Percentiles rank a stretch among this genome's conserved stretches.
Evolutionary conservation across 2,888 invertebrate species (phyloP).

Genomic region (Pherbina coryleti): DNA sequence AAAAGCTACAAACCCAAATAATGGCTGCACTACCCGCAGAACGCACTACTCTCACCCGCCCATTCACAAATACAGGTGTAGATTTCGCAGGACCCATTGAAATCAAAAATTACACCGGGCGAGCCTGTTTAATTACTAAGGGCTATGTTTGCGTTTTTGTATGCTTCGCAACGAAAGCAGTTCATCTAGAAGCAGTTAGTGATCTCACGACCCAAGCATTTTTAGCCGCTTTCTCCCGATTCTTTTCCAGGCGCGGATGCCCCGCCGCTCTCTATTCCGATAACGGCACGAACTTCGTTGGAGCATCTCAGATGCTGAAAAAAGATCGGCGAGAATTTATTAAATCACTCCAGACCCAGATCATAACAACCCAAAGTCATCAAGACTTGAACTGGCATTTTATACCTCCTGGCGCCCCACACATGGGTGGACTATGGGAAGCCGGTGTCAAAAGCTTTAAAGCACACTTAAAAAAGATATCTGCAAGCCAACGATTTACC

Average conservation of each 20-base stretch:
- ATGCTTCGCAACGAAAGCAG: conserved; percentile 41
- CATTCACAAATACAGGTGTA: background rate
- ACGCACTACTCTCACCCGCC: no score
- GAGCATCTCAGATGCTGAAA: conserved; percentile 24
- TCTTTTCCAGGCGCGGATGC: conserved; percentile 7
- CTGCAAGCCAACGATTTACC: conserved; percentile 23
- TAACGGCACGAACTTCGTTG: conserved; percentile 42
- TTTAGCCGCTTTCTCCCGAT: no score
- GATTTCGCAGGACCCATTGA: conserved; percentile 32
- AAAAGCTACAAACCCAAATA: no score
- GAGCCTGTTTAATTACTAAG: conserved; percentile 4
- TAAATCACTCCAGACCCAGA: background rate
- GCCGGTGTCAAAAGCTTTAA: no score
- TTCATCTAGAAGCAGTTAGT: conserved; percentile 10
- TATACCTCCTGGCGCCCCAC: conserved; percentile 11
- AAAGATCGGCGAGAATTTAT: conserved; percentile 23
- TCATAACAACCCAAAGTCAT: no score
- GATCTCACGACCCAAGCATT: background rate
- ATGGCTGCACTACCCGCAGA: no score
- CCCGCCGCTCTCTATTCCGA: conserved; percentile 36
- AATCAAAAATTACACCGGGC: conserved; percentile 1
- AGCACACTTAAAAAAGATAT: conserved; percentile 28
- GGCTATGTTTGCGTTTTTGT: conserved; percentile 37
- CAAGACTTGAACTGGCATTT: conserved; percentile 40
- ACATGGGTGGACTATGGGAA: no score